A percentile compares a stretch with the other conserved stretches of the same genome.
Evolutionary conservation across 1,140 invertebrate species (phyloP).

Genomic region (Bombus consobrinus): DNA sequence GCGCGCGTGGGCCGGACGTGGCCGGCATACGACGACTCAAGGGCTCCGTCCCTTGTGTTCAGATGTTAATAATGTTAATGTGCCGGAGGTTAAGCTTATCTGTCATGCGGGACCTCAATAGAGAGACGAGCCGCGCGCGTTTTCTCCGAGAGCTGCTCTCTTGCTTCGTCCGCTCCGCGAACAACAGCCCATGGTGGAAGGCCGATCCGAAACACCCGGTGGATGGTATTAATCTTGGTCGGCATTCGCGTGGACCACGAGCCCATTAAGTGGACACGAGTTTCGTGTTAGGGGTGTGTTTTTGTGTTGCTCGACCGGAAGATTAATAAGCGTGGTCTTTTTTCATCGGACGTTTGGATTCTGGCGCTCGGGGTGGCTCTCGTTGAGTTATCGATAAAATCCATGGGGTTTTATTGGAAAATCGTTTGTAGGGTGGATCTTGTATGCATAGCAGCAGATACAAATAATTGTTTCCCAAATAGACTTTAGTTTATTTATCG

Average conservation of each 20-base stretch:
- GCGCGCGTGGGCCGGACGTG: constrained; percentile 42
- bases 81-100: constrained; percentile 78
- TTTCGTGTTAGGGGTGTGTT: constrained; percentile 49
- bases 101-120: constrained; percentile 75
- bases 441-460: accelerated
- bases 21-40: constrained; percentile 45
- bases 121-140: constrained; percentile 65
- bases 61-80: constrained; percentile 78
- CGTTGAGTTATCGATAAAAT: not conserved
- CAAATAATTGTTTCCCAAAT: not conserved
- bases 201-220: constrained; percentile 58
- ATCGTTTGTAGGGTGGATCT: not conserved
- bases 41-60: constrained; percentile 62
- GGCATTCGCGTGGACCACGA: constrained; percentile 49
- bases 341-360: not conserved
- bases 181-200: constrained; percentile 38
- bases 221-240: constrained; percentile 63
- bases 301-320: not conserved
- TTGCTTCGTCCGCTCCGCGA: constrained; percentile 37
- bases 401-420: no score
- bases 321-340: constrained; percentile 34
- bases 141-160: constrained; percentile 13
- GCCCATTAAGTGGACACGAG: constrained; percentile 60
- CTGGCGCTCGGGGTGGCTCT: not conserved
- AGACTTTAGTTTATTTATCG: not conserved